Conservation (phyloP, 2,113 vertebrate species). For the Hypomesus transpacificus region DNA sequence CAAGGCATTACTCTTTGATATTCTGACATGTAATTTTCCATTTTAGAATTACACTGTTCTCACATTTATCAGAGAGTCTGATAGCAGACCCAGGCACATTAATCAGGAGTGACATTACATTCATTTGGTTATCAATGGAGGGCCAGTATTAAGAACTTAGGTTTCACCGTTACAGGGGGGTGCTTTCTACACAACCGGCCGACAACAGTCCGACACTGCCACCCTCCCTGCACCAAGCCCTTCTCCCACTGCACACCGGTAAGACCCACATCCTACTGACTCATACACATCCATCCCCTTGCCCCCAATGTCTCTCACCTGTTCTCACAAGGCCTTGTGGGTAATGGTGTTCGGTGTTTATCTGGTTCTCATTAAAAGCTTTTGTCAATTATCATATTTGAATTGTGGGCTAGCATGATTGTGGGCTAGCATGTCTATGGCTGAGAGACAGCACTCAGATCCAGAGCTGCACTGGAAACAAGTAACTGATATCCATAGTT, state of each 20-base stretch:
- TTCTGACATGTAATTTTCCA: slow-evolving; percentile 73
- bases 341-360: too few relatives aligned
- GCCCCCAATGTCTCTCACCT: background rate
- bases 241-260: slow-evolving; percentile 98
- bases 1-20: slow-evolving; percentile 60
- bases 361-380: too few relatives aligned
- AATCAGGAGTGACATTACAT: slow-evolving; percentile 66
- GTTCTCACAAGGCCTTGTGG: too few relatives aligned
- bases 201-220: slow-evolving; percentile 80
- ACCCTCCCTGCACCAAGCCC: slow-evolving; percentile 88
- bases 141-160: slow-evolving; percentile 43
- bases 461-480: slow-evolving; percentile 1
- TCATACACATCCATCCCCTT: background rate
- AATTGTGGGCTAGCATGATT: too few relatives aligned
- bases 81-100: slow-evolving; percentile 59
- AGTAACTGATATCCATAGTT: slow-evolving; percentile 32
- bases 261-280: slow-evolving; percentile 36
- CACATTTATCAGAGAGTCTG: slow-evolving; percentile 59
- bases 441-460: background rate
- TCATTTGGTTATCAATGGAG: slow-evolving; percentile 61
- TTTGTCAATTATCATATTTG: too few relatives aligned
- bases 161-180: slow-evolving; percentile 78
- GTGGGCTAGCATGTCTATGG: background rate
- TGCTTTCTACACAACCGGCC: slow-evolving; percentile 82
- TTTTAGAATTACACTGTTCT: slow-evolving; percentile 65